Percentiles rank a stretch among this genome's conserved stretches.
phyloP scores from a whole-genome alignment of 2,113 vertebrate species.

The Leiothrix lutea region DNA sequence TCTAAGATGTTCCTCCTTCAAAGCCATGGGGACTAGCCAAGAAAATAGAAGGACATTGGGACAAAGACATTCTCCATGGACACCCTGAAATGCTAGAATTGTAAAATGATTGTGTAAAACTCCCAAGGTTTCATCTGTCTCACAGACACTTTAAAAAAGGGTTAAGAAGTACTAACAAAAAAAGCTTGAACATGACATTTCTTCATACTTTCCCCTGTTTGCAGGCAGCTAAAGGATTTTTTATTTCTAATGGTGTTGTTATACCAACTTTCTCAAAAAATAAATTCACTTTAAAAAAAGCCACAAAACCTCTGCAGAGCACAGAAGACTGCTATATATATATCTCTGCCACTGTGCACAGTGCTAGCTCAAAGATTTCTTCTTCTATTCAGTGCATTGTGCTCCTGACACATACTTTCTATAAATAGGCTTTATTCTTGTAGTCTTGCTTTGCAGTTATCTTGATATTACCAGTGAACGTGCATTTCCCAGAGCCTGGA shows the following conservation, averaged over 20 bases:
- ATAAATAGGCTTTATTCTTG: conserved; percentile 34
- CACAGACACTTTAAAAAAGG: background rate
- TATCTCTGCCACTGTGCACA: background rate
- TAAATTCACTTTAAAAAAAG: background rate
- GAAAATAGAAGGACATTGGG: background rate
- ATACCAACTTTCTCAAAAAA: background rate
- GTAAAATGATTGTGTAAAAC: background rate
- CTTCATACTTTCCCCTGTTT: background rate
- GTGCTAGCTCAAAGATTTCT: conserved; percentile 24
- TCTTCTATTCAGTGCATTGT: conserved; percentile 15
- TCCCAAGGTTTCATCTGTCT: background rate
- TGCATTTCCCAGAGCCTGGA: conserved; percentile 15
- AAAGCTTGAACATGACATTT: background rate
- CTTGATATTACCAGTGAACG: background rate
- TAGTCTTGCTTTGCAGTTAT: background rate
- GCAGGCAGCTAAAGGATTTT: background rate
- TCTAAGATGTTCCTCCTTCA: background rate
- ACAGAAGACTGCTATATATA: background rate
- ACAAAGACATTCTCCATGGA: background rate
- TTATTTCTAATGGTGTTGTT: background rate
- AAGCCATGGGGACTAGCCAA: background rate
- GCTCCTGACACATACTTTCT: background rate
- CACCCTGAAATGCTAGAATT: background rate
- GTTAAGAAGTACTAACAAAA: background rate
- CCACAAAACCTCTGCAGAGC: background rate